Evolutionary conservation across 2,888 invertebrate genomes (phyloP).

Genomic region (Pedicia rivosa): DNA sequence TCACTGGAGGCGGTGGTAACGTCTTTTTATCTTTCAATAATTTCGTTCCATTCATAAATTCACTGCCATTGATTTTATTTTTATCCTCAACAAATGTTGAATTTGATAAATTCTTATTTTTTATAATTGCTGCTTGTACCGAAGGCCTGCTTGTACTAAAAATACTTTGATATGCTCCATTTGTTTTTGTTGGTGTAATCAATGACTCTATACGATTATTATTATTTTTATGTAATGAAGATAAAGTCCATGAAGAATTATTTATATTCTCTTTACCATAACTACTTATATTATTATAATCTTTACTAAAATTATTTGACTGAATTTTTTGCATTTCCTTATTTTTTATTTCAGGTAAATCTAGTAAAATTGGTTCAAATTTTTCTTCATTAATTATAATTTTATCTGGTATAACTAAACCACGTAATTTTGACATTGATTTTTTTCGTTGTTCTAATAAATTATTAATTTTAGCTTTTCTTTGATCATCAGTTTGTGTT

Average conservation of each 20-base stretch:
- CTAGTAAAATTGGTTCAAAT: constrained; percentile 44
- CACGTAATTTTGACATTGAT: constrained; percentile 69
- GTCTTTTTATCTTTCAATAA: no score
- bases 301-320: no score
- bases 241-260: no score
- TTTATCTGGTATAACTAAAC: constrained; percentile 74
- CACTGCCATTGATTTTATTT: no score
- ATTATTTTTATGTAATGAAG: no score
- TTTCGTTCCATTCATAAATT: no score
- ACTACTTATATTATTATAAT: no score
- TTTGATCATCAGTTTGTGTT: constrained; percentile 26
- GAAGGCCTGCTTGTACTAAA: no score
- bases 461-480: constrained; percentile 52
- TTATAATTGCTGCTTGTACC: no score
- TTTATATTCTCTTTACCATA: no score
- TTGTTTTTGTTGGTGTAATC: background rate
- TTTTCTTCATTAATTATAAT: constrained; percentile 18
- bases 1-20: constrained; percentile 25
- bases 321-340: constrained; percentile 39
- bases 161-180: background rate
- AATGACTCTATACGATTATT: background rate
- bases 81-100: no score
- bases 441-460: constrained; percentile 67
- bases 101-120: no score
- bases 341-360: constrained; percentile 72